Evolutionary conservation across 2,113 vertebrate genomes (phyloP).

Genomic region (Strix uralensis): DNA sequence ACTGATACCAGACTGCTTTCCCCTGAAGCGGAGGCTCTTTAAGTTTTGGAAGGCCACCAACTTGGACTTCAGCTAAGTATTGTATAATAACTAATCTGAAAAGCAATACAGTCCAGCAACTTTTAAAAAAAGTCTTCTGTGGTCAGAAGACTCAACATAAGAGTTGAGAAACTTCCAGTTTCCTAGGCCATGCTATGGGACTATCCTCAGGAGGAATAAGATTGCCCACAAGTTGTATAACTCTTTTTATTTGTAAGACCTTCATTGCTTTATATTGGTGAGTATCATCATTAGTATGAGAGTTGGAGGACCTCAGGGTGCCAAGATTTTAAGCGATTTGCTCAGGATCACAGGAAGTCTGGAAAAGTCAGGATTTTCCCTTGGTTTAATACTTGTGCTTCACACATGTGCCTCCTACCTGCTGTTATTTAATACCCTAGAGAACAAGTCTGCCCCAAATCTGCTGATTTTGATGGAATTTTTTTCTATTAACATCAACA

Average conservation of each 20-base stretch:
- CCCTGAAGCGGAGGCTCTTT: background rate
- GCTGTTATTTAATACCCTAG: background rate
- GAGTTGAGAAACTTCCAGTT: background rate
- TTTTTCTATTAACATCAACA: background rate
- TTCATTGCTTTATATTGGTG: background rate
- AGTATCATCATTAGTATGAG: background rate
- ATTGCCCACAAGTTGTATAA: background rate
- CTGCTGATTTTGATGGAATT: background rate
- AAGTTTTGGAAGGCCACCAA: background rate
- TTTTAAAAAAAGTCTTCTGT: background rate
- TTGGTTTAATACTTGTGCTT: background rate
- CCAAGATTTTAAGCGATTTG: background rate
- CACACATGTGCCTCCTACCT: background rate
- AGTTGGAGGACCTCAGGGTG: background rate
- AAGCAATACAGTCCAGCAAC: background rate
- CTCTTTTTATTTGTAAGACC: background rate
- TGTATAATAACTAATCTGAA: background rate
- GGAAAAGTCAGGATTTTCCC: background rate
- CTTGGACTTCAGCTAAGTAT: background rate
- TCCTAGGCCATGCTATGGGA: background rate
- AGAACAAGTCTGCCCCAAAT: background rate
- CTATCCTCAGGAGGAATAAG: background rate
- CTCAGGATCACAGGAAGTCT: background rate
- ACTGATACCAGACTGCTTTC: background rate
- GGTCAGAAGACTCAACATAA: background rate